Percentiles rank a stretch among this genome's conserved stretches.
Conservation (phyloP, 2,797 vertebrate species). For the Gallinago nigripennis region DNA sequence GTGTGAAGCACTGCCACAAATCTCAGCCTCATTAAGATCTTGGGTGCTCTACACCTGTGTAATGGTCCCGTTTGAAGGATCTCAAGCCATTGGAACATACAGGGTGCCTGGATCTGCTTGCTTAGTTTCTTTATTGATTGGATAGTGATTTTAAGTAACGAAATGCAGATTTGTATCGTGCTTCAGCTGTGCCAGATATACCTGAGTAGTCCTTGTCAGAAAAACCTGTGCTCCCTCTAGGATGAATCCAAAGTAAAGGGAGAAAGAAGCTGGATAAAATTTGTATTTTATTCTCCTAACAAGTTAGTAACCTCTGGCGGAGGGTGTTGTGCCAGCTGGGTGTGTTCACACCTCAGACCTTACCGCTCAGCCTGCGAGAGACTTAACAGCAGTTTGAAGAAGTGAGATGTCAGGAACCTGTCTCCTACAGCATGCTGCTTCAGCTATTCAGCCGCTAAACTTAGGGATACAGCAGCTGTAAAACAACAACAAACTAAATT, state of each 20-base stretch:
- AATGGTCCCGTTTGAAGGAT: background rate
- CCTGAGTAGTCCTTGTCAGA: background rate
- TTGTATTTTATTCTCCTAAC: background rate
- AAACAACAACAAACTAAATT: conserved; percentile 1
- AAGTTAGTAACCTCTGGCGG: background rate
- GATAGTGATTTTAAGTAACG: background rate
- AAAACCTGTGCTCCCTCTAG: background rate
- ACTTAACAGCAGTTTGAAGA: background rate
- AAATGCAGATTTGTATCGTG: background rate
- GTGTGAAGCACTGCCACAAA: background rate
- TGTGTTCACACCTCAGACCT: background rate
- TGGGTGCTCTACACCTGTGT: background rate
- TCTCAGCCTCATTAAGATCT: background rate
- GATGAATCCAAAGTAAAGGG: background rate
- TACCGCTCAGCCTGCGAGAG: background rate
- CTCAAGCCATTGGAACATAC: background rate
- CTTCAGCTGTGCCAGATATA: background rate
- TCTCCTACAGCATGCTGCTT: background rate
- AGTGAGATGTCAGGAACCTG: background rate
- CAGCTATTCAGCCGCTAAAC: background rate
- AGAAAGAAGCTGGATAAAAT: background rate
- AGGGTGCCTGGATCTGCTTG: background rate
- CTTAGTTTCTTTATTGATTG: background rate
- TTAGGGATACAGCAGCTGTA: background rate
- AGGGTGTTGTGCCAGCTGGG: background rate